Base-by-base conservation (phyloP, 1,140 invertebrate genomes). In the Tyrophagus putrescentiae region DNA sequence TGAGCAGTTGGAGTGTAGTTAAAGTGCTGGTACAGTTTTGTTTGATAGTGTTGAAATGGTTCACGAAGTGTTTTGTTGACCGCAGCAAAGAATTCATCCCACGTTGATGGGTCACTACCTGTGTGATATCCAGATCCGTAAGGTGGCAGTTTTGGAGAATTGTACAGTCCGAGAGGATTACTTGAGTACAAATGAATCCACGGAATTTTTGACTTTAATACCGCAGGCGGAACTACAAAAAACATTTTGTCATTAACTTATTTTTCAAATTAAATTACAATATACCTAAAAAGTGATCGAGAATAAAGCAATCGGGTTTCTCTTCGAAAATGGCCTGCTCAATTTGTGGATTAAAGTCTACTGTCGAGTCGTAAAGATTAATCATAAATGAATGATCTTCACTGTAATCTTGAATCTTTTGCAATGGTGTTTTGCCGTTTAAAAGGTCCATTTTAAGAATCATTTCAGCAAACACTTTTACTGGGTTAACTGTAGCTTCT, bases 271-370 rank as follows among this genome's bases (percentile, higher is more conserved):
- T n/a, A n/a, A n/a, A n/a, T n/a, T n/a, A n/a, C n/a, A n/a, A n/a
- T 23, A 50, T 50, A 28, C 45, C 45, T 23, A 50, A 50, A 28
- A 23, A 50, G 18, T 59, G 57, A 58, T 59, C 57, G 25, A 36
- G 16, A n/a, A 59, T 28, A 6, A 59, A 11, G 21, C 42, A 25
- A 59, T 59, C 44, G 11, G 57, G 57, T 50, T 59, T 54, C 28
- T 28, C 13, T 52, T 27, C 9, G 3, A 16, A 25, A 3, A 52
- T 52, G n/a, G 48, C 48, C 48, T 11, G 3, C 32, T 28, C 48
- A 25, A 52, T 21, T 52, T 52, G 48, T 2, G 48, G 48, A n/a
- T 3, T 3, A 3, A 52, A 3, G 27, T 52, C 48, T 52, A 13
- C 23, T 21, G 2, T 42, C 25, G 1, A 23, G 25, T 3, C 41